Base-by-base conservation (phyloP, 2,888 invertebrate genomes). In the Cerceris ruficornis region DNA sequence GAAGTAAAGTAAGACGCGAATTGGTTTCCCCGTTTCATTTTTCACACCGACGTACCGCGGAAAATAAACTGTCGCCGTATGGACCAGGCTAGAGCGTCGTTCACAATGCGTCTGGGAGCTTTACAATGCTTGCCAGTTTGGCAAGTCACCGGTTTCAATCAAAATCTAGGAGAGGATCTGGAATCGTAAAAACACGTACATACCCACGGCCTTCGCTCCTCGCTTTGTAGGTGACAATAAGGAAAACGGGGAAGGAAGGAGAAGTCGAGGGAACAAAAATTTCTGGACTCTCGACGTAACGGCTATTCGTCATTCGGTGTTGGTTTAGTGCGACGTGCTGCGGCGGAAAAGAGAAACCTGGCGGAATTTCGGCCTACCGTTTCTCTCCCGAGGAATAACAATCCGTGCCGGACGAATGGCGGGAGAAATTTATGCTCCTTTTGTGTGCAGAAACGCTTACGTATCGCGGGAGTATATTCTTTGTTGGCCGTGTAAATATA, bases 101-200 rank as follows among this genome's bases (percentile, higher is more conserved):
- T 72, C 69, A 85, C 83, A 85, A 84, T 85, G 77, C 77, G 70
- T 67, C 57, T 49, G 50, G 28, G 52, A 43, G 67, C 42, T 55
- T 54, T 59, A 77, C 81, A 81, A 81, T 77, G 70, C 66, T 67
- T 57, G 74, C 70, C 71, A 80, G 84, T 86, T 86, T 80, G 87
- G 85, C 85, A 82, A 87, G 86, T 85, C 82, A 85, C 80, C 80
- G 73, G 64, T 88, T 88, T 85, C 87, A 88, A 88, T 88, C 88
- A 88, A 77, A 72, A 62, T 58, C 61, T 14, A 42, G 42, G 50
- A 28, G 28, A 28, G 4, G 28, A 28, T 28, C 28, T 28, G 28
- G 28, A 28, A 28, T 28, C 28, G 28, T 28, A 28, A 28, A 28
- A 46, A 42, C 55, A 14, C 52, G 65, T 1, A 61, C 39, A 62